Conservation (phyloP, 2,888 invertebrate species). For the Empis stercorea region DNA sequence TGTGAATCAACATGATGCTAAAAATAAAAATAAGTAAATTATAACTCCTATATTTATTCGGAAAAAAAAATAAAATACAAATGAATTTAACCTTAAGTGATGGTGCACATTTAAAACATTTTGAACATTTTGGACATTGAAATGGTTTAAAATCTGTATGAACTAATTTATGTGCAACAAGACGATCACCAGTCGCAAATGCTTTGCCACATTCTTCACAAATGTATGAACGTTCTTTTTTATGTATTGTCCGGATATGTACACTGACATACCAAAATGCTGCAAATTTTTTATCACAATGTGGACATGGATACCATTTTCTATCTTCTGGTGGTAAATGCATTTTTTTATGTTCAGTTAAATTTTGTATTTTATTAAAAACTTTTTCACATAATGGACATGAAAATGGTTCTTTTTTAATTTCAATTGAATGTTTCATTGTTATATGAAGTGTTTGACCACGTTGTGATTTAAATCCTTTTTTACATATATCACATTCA, state of each 20-base stretch:
- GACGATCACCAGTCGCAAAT: constrained; percentile 27
- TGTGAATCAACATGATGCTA: neutral
- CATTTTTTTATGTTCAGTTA: constrained; percentile 12
- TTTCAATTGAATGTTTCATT: neutral
- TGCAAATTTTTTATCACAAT: constrained; percentile 24
- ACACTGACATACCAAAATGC: neutral
- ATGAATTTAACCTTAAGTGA: no score
- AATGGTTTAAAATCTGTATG: constrained; percentile 28
- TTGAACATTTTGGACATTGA: constrained; percentile 21
- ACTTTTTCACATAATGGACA: neutral
- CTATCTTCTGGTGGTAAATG: constrained; percentile 21
- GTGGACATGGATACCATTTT: constrained; percentile 20
- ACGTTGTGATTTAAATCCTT: neutral
- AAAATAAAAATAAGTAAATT: neutral
- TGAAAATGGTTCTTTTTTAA: neutral
- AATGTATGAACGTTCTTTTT: constrained; percentile 20
- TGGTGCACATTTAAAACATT: constrained; percentile 12
- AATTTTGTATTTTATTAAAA: neutral
- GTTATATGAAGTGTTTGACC: neutral
- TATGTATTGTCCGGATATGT: constrained; percentile 5
- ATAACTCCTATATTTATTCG: no score
- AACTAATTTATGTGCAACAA: constrained; percentile 28
- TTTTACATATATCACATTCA: neutral
- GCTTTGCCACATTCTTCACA: constrained; percentile 28
- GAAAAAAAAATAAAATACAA: no score